A percentile compares a stretch with the other conserved stretches of the same genome.
phyloP scores from a whole-genome alignment of 1,140 invertebrate species.

The Trichomalopsis sarcophagae region DNA sequence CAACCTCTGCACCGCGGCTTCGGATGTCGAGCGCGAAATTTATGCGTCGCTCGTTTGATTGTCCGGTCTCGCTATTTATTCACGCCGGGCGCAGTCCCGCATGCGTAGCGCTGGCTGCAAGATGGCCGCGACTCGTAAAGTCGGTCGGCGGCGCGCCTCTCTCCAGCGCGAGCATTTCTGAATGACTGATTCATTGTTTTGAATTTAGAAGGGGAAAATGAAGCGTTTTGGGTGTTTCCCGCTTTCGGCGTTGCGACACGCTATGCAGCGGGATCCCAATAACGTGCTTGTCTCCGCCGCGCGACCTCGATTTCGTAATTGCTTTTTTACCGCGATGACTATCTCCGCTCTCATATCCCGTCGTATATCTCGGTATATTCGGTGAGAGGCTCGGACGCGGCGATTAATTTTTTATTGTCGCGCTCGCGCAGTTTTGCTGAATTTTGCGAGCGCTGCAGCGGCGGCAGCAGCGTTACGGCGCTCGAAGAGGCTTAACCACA shows the following conservation, averaged over 20 bases:
- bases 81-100: background rate
- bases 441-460: background rate
- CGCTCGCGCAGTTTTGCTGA: background rate
- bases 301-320: constrained; percentile 38
- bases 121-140: background rate
- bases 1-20: background rate
- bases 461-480: background rate
- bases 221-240: background rate
- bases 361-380: too few relatives aligned
- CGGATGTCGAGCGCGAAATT: background rate
- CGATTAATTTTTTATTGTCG: too few relatives aligned
- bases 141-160: background rate
- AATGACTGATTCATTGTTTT: too few relatives aligned
- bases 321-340: too few relatives aligned
- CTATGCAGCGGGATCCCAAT: constrained; percentile 25
- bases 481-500: constrained; percentile 11
- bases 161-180: too few relatives aligned
- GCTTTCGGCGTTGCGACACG: constrained; percentile 26
- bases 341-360: too few relatives aligned
- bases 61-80: too few relatives aligned
- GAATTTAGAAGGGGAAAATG: background rate
- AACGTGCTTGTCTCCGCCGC: constrained; percentile 48
- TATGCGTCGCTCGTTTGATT: background rate
- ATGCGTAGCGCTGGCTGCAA: background rate
- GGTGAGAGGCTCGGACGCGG: too few relatives aligned